Evolutionary conservation across 1,140 invertebrate species (phyloP).

Genomic region (Drosophila tsacasi): DNA sequence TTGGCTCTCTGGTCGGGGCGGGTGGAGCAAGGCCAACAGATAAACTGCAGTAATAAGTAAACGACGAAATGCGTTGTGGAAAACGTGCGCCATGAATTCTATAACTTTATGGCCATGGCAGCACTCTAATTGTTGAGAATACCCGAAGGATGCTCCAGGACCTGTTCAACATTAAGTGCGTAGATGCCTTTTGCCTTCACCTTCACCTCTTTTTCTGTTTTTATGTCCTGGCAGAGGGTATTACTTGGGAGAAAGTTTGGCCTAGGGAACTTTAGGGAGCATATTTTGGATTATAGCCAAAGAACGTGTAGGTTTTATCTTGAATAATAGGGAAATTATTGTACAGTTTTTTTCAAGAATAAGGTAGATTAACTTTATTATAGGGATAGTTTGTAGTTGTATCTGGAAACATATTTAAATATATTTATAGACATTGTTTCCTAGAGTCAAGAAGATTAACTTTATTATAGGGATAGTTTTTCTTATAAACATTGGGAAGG

Average conservation of each 20-base stretch:
- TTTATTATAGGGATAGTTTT: too few relatives aligned
- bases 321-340: background rate
- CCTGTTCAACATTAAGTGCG: conserved; percentile 24
- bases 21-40: conserved; percentile 12
- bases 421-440: too few relatives aligned
- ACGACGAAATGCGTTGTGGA: conserved; percentile 59
- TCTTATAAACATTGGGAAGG: too few relatives aligned
- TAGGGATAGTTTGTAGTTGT: too few relatives aligned
- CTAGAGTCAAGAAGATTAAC: too few relatives aligned
- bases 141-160: conserved; percentile 21
- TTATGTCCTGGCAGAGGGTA: conserved; percentile 15
- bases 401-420: too few relatives aligned
- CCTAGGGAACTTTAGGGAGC: background rate
- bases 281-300: background rate
- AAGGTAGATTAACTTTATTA: too few relatives aligned
- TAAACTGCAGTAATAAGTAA: conserved; percentile 78
- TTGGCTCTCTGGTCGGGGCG: conserved; percentile 3
- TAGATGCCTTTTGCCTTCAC: conserved; percentile 15
- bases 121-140: conserved; percentile 64
- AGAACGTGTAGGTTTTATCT: background rate
- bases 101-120: conserved; percentile 79
- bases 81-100: conserved; percentile 73
- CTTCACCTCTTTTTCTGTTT: conserved; percentile 21
- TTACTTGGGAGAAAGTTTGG: background rate
- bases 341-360: background rate